phyloP scores from a whole-genome alignment of 2,888 invertebrate species.

The Pterobdella sp. region DNA sequence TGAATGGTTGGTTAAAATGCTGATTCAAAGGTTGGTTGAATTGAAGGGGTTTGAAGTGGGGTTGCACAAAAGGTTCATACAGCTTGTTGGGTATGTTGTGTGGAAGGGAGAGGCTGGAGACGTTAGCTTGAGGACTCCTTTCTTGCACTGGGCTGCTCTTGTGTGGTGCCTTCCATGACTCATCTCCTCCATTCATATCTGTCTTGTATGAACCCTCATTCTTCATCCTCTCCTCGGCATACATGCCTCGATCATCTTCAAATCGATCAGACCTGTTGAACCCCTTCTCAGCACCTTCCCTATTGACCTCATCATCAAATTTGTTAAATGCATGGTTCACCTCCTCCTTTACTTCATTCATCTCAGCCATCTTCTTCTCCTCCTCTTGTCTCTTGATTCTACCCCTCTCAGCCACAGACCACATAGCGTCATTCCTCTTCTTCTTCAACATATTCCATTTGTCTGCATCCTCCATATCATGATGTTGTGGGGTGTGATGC shows the following conservation, averaged over 20 bases:
- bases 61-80: background rate
- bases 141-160: background rate
- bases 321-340: background rate
- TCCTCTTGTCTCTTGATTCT: constrained; percentile 72
- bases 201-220: too few relatives aligned
- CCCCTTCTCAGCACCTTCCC: background rate
- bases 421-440: constrained; percentile 39
- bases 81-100: background rate
- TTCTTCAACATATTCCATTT: constrained; percentile 23
- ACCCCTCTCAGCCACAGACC: constrained; percentile 71
- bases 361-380: constrained; percentile 54
- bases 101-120: background rate
- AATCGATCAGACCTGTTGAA: background rate
- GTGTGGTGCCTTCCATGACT: background rate
- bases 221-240: too few relatives aligned
- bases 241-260: background rate
- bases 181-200: background rate
- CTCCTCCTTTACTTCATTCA: background rate
- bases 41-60: background rate
- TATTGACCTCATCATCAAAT: background rate
- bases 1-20: background rate
- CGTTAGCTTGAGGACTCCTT: background rate
- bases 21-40: background rate
- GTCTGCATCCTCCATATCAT: constrained; percentile 28
- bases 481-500: background rate